phyloP scores from a whole-genome alignment of 2,888 invertebrate species.

The Tachina lurida region DNA sequence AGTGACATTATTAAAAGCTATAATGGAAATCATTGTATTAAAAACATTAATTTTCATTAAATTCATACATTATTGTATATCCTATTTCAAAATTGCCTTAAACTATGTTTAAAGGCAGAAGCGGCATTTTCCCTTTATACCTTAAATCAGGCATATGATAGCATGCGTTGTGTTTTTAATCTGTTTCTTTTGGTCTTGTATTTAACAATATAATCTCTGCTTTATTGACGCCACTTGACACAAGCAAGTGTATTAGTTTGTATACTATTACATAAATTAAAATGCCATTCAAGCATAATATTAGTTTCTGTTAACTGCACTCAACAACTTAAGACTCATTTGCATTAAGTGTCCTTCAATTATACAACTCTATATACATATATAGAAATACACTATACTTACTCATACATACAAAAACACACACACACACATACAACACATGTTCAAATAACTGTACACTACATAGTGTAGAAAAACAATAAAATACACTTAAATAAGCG shows the following conservation, averaged over 20 bases:
- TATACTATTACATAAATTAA: slow-evolving; percentile 58
- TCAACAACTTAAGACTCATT: slow-evolving; percentile 64
- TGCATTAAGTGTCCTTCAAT: slow-evolving; percentile 69
- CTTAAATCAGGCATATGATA: not conserved
- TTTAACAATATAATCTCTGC: slow-evolving; percentile 51
- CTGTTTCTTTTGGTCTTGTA: slow-evolving; percentile 3
- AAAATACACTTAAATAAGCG: not conserved
- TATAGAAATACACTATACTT: too few relatives aligned
- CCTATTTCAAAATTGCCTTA: not conserved
- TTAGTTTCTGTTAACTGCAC: slow-evolving; percentile 66
- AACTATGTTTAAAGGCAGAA: not conserved
- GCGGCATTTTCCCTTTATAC: not conserved
- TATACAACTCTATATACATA: slow-evolving; percentile 39
- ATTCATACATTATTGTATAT: not conserved
- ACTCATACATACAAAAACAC: not conserved
- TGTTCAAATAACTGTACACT: not conserved
- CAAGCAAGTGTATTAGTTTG: slow-evolving; percentile 32
- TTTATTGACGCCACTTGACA: slow-evolving; percentile 67
- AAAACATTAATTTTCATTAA: not conserved
- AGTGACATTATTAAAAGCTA: not conserved
- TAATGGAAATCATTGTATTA: not conserved
- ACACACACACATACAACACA: not conserved
- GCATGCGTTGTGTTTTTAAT: not conserved
- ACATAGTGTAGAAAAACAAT: not conserved
- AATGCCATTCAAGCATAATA: slow-evolving; percentile 56